Percentiles rank a stretch among this genome's conserved stretches.
These are phyloP conservation scores for Leiothrix lutea DNA, from an alignment of 2,113 vertebrate species.

Conservation along the genomic window DNA sequence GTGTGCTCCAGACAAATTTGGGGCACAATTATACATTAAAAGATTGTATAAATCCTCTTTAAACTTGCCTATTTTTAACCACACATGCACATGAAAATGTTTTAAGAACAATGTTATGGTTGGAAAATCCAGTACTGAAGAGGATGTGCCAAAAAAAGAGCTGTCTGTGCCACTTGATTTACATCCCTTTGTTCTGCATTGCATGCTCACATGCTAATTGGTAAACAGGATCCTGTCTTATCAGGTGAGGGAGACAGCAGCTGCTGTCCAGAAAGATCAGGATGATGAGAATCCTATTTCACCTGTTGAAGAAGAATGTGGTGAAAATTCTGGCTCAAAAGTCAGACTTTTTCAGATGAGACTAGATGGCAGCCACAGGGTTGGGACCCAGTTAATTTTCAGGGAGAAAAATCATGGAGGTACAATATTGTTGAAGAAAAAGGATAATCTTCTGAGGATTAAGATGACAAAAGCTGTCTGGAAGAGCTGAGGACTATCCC, in stretches of 20 bases:
- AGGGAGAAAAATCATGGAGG: not conserved
- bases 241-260: not conserved
- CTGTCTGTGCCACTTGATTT: not conserved
- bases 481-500: not conserved
- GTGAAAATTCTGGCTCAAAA: not conserved
- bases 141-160: not conserved
- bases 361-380: not conserved
- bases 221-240: conserved; percentile 32
- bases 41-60: not conserved
- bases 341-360: not conserved
- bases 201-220: not conserved
- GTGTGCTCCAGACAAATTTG: not conserved
- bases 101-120: not conserved
- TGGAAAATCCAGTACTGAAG: not conserved
- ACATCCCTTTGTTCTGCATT: not conserved
- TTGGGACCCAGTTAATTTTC: not conserved
- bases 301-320: not conserved
- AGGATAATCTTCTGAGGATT: not conserved
- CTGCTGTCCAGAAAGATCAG: conserved; percentile 26
- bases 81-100: not conserved
- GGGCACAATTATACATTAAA: not conserved
- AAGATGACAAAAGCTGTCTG: not conserved
- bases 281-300: not conserved
- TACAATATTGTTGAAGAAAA: not conserved
- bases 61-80: not conserved